These are phyloP conservation scores for Pangasius sanitwongsei DNA, from an alignment of 2,797 vertebrate genomes.

Conservation along the genomic window DNA sequence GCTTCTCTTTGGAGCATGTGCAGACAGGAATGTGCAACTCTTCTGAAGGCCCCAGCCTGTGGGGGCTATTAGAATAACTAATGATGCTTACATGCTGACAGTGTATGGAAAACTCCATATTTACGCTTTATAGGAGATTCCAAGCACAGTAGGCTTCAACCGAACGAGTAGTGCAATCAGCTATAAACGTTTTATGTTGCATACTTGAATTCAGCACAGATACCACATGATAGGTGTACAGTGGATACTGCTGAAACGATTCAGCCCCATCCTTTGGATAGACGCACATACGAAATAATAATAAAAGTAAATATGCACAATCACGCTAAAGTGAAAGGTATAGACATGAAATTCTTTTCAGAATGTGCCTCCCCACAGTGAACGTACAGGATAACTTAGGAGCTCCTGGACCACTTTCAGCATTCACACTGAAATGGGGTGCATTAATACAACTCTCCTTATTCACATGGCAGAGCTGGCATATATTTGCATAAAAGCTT, in stretches of 20 bases:
- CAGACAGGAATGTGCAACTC: constrained; percentile 55
- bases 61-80: constrained; percentile 42
- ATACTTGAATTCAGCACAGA: neutral
- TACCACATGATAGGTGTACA: neutral
- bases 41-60: constrained; percentile 56
- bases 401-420: no score
- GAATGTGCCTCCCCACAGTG: neutral
- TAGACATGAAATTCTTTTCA: neutral
- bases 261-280: no score
- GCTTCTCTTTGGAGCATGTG: neutral
- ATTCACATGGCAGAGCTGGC: constrained; percentile 7
- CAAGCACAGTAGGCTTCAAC: constrained; percentile 40
- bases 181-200: neutral
- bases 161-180: neutral
- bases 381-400: neutral
- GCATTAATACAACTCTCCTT: constrained; percentile 19
- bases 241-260: neutral
- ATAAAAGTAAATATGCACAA: neutral
- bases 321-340: neutral
- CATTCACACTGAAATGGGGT: neutral
- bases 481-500: constrained; percentile 47
- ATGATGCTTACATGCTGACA: constrained; percentile 50
- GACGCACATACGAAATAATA: neutral
- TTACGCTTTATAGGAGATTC: constrained; percentile 46
- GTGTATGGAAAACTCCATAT: constrained; percentile 57